Percentiles rank a stretch among this genome's conserved stretches.
Conservation (phyloP, 1,140 invertebrate species). For the Macrosteles quadrilineatus region DNA sequence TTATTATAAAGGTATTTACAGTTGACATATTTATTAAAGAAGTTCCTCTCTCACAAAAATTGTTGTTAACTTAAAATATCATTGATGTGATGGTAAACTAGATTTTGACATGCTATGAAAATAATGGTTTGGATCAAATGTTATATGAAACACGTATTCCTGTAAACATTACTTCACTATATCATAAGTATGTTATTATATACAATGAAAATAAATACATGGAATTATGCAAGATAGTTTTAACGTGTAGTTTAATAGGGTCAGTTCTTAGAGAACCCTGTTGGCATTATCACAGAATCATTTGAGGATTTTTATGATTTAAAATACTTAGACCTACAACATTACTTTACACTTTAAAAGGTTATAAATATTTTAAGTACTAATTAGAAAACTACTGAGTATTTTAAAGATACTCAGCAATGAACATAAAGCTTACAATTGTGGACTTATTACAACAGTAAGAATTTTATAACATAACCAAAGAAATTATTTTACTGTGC, state of each 20-base stretch:
- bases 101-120: too few relatives aligned
- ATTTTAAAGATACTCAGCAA: too few relatives aligned
- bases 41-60: too few relatives aligned
- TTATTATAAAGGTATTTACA: too few relatives aligned
- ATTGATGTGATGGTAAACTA: too few relatives aligned
- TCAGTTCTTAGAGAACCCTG: neutral
- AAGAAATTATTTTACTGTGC: neutral
- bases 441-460: too few relatives aligned
- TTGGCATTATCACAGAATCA: neutral
- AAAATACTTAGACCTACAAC: neutral
- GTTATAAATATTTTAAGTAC: neutral
- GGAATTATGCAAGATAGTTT: conserved; percentile 24
- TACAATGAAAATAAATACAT: conserved; percentile 24
- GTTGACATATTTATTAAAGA: too few relatives aligned
- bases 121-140: too few relatives aligned
- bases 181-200: conserved; percentile 3
- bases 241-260: neutral
- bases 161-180: too few relatives aligned
- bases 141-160: too few relatives aligned
- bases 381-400: neutral
- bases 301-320: neutral
- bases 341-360: neutral
- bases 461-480: neutral
- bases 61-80: too few relatives aligned
- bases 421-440: too few relatives aligned